Conservation (phyloP, 2,113 vertebrate species). For the Cebus imitator region DNA sequence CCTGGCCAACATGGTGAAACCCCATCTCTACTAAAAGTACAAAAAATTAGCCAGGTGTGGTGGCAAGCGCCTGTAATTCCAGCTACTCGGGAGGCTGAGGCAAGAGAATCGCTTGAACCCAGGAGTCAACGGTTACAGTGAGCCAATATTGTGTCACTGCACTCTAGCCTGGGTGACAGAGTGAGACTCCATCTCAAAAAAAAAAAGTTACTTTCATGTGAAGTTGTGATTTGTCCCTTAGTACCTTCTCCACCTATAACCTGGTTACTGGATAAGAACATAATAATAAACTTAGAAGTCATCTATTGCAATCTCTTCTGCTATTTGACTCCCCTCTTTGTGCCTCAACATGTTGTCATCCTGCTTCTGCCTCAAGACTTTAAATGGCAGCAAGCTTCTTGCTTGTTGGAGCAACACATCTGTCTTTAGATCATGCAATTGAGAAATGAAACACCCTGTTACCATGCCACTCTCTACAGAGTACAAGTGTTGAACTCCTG, state of each 20-base stretch:
- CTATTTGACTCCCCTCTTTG: neutral
- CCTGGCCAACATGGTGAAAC: neutral
- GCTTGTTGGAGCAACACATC: neutral
- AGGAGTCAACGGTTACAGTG: neutral
- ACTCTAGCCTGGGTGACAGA: neutral
- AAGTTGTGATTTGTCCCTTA: neutral
- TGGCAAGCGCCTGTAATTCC: neutral
- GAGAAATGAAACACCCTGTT: neutral
- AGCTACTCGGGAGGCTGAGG: neutral
- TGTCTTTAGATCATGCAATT: neutral
- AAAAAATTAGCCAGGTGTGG: neutral
- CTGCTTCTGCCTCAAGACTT: neutral
- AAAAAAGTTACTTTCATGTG: neutral
- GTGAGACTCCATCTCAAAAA: neutral
- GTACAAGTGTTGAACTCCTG: neutral
- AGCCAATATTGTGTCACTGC: neutral
- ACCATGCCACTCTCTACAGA: rapidly evolving
- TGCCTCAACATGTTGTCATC: neutral
- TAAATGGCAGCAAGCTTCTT: neutral
- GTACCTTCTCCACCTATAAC: neutral
- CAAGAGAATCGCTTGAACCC: neutral
- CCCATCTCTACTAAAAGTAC: neutral
- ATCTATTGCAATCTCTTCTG: neutral
- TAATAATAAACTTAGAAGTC: neutral
- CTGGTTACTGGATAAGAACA: neutral